A percentile compares a stretch with the other conserved stretches of the same genome.
Evolutionary conservation across 2,797 vertebrate genomes (phyloP).

Genomic region (Gastrophryne carolinensis): DNA sequence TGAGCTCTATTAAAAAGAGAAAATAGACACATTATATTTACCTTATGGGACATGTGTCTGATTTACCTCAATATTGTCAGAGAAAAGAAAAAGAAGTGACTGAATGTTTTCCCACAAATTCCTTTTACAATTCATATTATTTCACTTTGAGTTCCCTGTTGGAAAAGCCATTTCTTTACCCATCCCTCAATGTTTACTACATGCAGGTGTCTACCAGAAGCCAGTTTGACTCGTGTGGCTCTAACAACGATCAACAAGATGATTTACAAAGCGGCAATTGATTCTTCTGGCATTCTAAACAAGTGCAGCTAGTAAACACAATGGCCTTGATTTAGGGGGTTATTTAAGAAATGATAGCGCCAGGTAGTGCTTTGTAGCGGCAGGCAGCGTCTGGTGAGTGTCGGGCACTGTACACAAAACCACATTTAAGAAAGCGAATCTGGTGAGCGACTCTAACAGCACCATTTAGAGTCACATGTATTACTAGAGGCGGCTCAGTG

Average conservation of each 20-base stretch:
- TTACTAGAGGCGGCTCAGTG: no score
- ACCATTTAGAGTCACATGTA: no score
- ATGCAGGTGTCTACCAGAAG: not conserved
- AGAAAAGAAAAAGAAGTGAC: not conserved
- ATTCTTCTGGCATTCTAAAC: no score
- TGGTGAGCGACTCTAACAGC: no score
- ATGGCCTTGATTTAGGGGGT: no score
- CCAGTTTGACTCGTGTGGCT: not conserved
- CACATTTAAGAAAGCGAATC: no score
- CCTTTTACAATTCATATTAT: not conserved
- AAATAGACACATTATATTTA: slow-evolving; percentile 23
- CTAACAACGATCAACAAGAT: not conserved
- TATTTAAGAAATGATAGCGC: no score
- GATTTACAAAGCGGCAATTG: not conserved
- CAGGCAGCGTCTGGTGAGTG: no score
- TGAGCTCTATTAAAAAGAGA: slow-evolving; percentile 69
- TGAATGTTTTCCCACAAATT: not conserved
- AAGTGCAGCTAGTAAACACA: no score
- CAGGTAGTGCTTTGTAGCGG: no score
- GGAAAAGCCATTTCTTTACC: not conserved
- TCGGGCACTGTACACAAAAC: no score
- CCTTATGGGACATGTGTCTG: not conserved
- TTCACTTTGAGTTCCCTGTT: not conserved
- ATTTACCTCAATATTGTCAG: not conserved
- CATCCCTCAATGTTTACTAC: not conserved